Evolutionary conservation across 2,888 invertebrate species (phyloP).

Genomic region (Drosophila rellima): DNA sequence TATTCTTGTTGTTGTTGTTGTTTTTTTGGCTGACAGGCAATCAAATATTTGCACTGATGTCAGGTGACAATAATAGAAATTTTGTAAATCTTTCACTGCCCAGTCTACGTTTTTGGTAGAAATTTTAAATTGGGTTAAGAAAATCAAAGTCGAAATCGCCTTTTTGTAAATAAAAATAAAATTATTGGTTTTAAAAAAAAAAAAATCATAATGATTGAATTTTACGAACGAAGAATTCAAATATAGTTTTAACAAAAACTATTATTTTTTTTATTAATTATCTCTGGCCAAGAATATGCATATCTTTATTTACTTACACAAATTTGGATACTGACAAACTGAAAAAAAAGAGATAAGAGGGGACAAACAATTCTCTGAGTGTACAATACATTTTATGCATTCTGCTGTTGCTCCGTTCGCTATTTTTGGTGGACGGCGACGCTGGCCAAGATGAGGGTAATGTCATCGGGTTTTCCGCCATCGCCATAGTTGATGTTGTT

Average conservation of each 20-base stretch:
- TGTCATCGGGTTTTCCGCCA: conserved; percentile 70
- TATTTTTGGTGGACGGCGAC: conserved; percentile 30
- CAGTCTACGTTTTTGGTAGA: not conserved
- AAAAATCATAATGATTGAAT: too few relatives aligned
- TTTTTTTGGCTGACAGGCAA: conserved; percentile 21
- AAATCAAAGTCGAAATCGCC: not conserved
- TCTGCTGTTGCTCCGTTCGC: not conserved
- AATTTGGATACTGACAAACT: not conserved
- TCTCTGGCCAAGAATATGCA: not conserved
- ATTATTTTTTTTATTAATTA: too few relatives aligned
- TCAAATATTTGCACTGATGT: conserved; percentile 40
- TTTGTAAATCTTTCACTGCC: not conserved
- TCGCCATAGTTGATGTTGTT: conserved; percentile 24
- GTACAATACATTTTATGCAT: not conserved
- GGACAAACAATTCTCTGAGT: too few relatives aligned
- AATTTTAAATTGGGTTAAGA: not conserved
- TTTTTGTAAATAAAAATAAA: too few relatives aligned
- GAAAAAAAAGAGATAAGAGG: not conserved
- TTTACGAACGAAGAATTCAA: too few relatives aligned
- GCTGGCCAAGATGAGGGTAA: conserved; percentile 67
- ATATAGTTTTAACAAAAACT: too few relatives aligned
- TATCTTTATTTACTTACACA: not conserved
- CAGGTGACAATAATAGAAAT: conserved; percentile 1
- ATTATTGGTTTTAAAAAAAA: too few relatives aligned
- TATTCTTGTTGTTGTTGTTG: conserved; percentile 1